phyloP scores from a whole-genome alignment of 2,888 invertebrate genomes.

The Dusona sp. region DNA sequence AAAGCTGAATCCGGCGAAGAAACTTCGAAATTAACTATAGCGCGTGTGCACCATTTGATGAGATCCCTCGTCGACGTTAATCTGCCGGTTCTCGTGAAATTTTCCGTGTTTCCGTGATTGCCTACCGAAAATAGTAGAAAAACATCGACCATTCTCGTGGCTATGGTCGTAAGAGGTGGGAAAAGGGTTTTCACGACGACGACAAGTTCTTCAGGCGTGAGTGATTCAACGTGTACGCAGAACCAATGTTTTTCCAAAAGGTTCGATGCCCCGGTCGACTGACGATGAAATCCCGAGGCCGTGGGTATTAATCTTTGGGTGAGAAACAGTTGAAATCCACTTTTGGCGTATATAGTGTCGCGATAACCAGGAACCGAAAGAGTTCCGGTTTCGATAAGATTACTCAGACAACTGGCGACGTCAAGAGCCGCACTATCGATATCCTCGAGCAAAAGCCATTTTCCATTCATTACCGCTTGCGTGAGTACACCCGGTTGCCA shows the following conservation, averaged over 20 bases:
- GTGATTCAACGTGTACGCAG: constrained; percentile 92
- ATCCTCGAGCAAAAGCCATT: constrained; percentile 98
- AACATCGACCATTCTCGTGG: constrained; percentile 92
- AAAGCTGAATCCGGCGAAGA: constrained; percentile 89
- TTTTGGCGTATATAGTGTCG: constrained; percentile 91
- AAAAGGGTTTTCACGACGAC: constrained; percentile 90
- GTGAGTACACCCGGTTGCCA: constrained; percentile 98
- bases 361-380: constrained; percentile 96
- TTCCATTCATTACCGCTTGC: constrained; percentile 92
- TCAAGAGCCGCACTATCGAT: constrained; percentile 97
- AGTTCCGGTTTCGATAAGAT: constrained; percentile 92
- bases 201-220: constrained; percentile 91
- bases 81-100: constrained; percentile 86
- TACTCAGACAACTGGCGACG: constrained; percentile 94
- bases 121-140: constrained; percentile 93
- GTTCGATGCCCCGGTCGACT: constrained; percentile 87
- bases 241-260: constrained; percentile 93
- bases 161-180: constrained; percentile 90
- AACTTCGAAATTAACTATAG: constrained; percentile 90
- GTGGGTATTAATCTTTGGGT: constrained; percentile 88
- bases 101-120: constrained; percentile 86
- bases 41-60: constrained; percentile 95
- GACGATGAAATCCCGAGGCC: constrained; percentile 74
- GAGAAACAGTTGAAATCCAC: constrained; percentile 96
- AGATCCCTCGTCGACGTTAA: constrained; percentile 94